These are phyloP conservation scores for Drosophila acutilabella DNA, from an alignment of 2,888 invertebrate species.

Conservation along the genomic window DNA sequence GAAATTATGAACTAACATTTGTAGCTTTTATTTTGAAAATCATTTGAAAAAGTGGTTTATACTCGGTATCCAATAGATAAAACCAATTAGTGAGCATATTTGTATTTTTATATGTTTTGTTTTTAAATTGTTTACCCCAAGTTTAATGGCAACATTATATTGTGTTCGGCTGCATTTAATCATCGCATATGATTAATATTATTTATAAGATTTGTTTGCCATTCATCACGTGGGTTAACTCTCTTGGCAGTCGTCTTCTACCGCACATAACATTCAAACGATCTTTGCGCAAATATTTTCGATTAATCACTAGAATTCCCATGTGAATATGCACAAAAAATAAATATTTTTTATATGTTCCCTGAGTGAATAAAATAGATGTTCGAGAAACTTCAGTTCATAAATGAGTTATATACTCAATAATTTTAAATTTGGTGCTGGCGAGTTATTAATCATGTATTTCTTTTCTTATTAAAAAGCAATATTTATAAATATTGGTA, in stretches of 20 bases:
- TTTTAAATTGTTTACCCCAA: background rate
- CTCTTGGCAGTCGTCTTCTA: constrained; percentile 2
- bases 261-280: constrained; percentile 29
- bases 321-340: background rate
- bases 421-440: background rate
- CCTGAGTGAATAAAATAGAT: background rate
- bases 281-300: constrained; percentile 24
- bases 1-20: constrained; percentile 20
- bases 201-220: constrained; percentile 33
- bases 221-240: constrained; percentile 16
- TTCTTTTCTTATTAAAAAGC: too few species aligned
- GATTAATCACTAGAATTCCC: constrained; percentile 9
- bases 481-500: too few species aligned
- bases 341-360: background rate
- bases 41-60: constrained; percentile 4
- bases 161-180: constrained; percentile 21
- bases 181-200: constrained; percentile 21
- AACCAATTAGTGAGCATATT: constrained; percentile 24
- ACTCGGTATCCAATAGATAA: background rate
- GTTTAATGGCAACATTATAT: background rate
- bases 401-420: background rate
- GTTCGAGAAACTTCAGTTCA: background rate
- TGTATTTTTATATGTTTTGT: constrained; percentile 11
- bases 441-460: too few species aligned
- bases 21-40: background rate